Conservation (phyloP, 2,113 vertebrate genomes). For the Xerus inauris region DNA sequence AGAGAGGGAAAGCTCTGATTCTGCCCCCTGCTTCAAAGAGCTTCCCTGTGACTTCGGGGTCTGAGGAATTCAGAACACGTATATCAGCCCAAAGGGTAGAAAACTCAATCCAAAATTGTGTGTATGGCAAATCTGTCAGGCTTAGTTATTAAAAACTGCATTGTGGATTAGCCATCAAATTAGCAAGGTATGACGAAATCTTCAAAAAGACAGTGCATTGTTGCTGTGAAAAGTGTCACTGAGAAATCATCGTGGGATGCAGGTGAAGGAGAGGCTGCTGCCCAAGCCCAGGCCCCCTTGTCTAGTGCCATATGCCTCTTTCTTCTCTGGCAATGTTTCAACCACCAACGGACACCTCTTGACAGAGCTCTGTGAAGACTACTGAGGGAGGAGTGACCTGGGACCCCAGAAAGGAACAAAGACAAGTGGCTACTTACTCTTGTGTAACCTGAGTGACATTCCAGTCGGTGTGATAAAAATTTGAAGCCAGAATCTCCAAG, state of each 20-base stretch:
- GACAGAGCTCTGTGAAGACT: fast-evolving
- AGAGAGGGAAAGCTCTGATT: background rate
- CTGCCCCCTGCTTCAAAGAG: fast-evolving
- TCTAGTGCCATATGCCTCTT: fast-evolving
- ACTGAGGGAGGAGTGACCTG: fast-evolving
- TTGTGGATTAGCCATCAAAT: background rate
- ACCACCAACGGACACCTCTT: fast-evolving
- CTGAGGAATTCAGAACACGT: background rate
- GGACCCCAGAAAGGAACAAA: background rate
- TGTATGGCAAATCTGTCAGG: background rate
- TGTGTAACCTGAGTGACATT: background rate
- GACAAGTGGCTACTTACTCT: background rate
- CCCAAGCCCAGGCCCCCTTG: fast-evolving
- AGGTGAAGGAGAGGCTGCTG: no score
- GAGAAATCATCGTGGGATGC: background rate
- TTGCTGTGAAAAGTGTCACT: fast-evolving
- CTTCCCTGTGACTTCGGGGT: background rate
- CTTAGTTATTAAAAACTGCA: background rate
- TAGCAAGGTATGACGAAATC: background rate
- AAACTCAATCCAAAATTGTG: background rate
- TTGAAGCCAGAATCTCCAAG: background rate
- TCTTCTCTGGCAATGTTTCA: background rate
- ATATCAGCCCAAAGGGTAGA: background rate
- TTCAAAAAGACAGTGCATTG: background rate
- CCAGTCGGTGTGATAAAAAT: background rate